phyloP scores from a whole-genome alignment of 2,888 invertebrate species.

The Ophonus ardosiacus region DNA sequence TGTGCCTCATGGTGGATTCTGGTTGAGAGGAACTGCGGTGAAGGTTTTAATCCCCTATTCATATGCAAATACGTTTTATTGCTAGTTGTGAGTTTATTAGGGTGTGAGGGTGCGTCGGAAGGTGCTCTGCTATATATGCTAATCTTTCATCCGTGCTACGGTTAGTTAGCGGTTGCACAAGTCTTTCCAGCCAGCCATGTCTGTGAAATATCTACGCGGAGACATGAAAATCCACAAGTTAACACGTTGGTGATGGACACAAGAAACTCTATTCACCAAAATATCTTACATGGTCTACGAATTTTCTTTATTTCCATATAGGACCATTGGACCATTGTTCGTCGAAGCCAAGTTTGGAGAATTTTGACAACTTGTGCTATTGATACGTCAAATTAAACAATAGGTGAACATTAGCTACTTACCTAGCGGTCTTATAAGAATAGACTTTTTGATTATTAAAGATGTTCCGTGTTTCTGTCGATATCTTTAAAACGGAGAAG shows the following conservation, averaged over 20 bases:
- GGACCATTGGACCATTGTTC: too few species aligned
- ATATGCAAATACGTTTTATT: conserved; percentile 75
- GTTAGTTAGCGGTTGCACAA: conserved; percentile 67
- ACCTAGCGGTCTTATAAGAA: too few species aligned
- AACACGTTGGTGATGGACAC: not conserved
- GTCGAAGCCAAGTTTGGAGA: too few species aligned
- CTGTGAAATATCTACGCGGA: conserved; percentile 17
- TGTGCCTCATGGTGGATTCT: not conserved
- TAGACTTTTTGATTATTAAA: too few species aligned
- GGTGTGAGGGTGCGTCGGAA: conserved; percentile 45
- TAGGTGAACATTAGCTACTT: too few species aligned
- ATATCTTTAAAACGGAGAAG: too few species aligned
- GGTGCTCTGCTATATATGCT: conserved; percentile 70
- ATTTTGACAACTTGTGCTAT: too few species aligned
- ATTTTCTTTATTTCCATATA: too few species aligned
- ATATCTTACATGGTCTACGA: too few species aligned
- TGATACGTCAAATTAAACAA: too few species aligned
- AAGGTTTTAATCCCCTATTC: conserved; percentile 75
- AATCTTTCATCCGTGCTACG: conserved; percentile 70
- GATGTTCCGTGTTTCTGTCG: too few species aligned
- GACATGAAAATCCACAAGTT: conserved; percentile 34
- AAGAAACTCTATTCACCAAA: not conserved
- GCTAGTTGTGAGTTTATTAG: conserved; percentile 75
- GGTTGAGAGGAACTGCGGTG: conserved; percentile 58
- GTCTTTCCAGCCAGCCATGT: conserved; percentile 27